Evolutionary conservation across 2,888 invertebrate genomes (phyloP).

Genomic region (Diabrotica balteata): DNA sequence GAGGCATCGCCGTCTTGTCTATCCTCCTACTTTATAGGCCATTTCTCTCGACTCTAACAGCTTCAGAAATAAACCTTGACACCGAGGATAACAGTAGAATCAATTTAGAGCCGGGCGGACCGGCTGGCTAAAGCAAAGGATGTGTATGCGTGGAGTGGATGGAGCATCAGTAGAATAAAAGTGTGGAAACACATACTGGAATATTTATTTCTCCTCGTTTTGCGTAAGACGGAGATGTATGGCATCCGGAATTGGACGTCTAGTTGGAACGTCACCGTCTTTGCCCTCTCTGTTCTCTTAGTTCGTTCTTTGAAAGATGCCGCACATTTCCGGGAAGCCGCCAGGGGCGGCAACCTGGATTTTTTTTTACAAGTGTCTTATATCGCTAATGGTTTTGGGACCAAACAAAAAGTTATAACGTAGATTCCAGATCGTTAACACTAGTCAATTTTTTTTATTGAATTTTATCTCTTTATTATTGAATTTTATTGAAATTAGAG

Average conservation of each 20-base stretch:
- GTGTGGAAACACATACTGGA: slow-evolving; percentile 47
- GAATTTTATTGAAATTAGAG: too few relatives aligned
- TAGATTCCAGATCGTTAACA: too few relatives aligned
- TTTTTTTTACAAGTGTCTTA: too few relatives aligned
- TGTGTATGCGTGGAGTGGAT: slow-evolving; percentile 16
- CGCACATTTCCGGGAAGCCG: too few relatives aligned
- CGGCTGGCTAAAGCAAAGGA: slow-evolving; percentile 4
- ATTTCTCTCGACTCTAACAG: slow-evolving; percentile 13
- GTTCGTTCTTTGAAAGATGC: too few relatives aligned
- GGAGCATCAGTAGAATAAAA: slow-evolving; percentile 24
- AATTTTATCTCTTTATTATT: too few relatives aligned
- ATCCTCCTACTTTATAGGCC: slow-evolving; percentile 8
- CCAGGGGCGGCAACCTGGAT: too few relatives aligned
- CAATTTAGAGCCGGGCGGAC: slow-evolving; percentile 19
- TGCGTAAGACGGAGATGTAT: slow-evolving; percentile 54
- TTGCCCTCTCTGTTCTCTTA: neutral
- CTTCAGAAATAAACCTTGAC: slow-evolving; percentile 26
- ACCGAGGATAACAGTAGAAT: slow-evolving; percentile 22
- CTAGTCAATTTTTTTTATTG: too few relatives aligned
- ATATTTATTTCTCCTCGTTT: slow-evolving; percentile 55
- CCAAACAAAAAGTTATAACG: too few relatives aligned
- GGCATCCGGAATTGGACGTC: slow-evolving; percentile 51
- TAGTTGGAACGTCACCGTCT: slow-evolving; percentile 23
- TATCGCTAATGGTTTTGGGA: too few relatives aligned
- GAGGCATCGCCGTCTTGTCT: neutral